phyloP scores from a whole-genome alignment of 64 coral and sea anemone genomes.

The Anthopleura sola region DNA sequence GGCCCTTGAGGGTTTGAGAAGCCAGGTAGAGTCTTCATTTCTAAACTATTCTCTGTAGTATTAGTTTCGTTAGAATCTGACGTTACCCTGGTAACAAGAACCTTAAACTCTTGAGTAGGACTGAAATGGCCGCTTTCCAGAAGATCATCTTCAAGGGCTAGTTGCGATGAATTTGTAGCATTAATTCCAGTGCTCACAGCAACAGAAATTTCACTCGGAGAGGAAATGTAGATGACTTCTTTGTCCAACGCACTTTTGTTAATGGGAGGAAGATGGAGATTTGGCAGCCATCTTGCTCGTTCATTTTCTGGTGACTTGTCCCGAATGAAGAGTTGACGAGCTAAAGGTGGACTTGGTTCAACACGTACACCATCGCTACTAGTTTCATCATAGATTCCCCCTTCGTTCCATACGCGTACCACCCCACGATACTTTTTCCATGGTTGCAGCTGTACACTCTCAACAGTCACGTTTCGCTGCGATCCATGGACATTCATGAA shows the following conservation, averaged over 20 bases:
- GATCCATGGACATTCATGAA: conserved; percentile 66
- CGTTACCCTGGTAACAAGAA: conserved; percentile 41
- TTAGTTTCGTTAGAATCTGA: conserved; percentile 60
- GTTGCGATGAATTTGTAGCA: neutral
- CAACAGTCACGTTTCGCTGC: conserved; percentile 65
- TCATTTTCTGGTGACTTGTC: conserved; percentile 68
- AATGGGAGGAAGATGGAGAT: conserved; percentile 49
- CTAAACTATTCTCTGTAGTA: conserved; percentile 42
- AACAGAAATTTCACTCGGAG: conserved; percentile 18
- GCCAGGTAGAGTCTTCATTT: conserved; percentile 58
- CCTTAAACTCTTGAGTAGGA: conserved; percentile 39
- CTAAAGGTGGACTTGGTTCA: conserved; percentile 57
- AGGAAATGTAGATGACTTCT: conserved; percentile 76
- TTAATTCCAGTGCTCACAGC: conserved; percentile 24
- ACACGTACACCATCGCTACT: conserved; percentile 47
- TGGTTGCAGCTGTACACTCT: conserved; percentile 15
- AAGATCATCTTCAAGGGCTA: conserved; percentile 1
- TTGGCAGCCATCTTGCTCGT: conserved; percentile 56
- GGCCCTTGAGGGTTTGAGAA: conserved; percentile 50
- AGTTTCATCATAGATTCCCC: conserved; percentile 57
- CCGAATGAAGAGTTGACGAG: conserved; percentile 26
- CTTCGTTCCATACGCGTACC: conserved; percentile 51
- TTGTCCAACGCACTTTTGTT: conserved; percentile 46
- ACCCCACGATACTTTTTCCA: conserved; percentile 72
- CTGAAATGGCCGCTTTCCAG: conserved; percentile 32